A percentile compares a stretch with the other conserved stretches of the same genome.
phyloP scores from a whole-genome alignment of 2,888 invertebrate genomes.

The Pegoplata infirma region DNA sequence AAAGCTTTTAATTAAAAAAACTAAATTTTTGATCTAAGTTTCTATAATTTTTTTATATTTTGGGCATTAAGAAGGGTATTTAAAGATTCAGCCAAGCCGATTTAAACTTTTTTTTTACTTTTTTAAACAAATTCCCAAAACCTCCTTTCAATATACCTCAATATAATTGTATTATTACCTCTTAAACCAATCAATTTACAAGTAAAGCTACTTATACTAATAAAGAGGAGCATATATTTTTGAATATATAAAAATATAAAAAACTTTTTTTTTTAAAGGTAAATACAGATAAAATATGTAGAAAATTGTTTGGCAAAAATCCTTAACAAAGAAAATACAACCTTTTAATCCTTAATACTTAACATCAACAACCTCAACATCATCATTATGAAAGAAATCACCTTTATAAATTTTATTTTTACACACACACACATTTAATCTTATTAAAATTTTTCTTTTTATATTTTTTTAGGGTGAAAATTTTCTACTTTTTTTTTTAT shows the following conservation, averaged over 20 bases:
- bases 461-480: no score
- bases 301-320: background rate
- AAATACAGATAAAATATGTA: background rate
- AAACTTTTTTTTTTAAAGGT: background rate
- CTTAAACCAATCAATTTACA: slow-evolving; percentile 7
- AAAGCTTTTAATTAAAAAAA: no score
- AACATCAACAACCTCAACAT: background rate
- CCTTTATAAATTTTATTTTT: background rate
- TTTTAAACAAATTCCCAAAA: no score
- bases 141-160: no score
- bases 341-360: slow-evolving; percentile 12
- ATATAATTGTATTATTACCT: slow-evolving; percentile 22
- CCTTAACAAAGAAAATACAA: background rate
- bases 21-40: no score
- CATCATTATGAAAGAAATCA: background rate
- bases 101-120: no score
- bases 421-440: background rate
- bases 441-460: background rate
- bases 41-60: no score
- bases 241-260: background rate
- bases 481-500: background rate
- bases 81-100: no score
- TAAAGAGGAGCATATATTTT: background rate
- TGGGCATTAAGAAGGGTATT: no score
- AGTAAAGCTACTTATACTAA: slow-evolving; percentile 11